Conservation (phyloP, 1,140 invertebrate species). For the Radopholus similis region DNA sequence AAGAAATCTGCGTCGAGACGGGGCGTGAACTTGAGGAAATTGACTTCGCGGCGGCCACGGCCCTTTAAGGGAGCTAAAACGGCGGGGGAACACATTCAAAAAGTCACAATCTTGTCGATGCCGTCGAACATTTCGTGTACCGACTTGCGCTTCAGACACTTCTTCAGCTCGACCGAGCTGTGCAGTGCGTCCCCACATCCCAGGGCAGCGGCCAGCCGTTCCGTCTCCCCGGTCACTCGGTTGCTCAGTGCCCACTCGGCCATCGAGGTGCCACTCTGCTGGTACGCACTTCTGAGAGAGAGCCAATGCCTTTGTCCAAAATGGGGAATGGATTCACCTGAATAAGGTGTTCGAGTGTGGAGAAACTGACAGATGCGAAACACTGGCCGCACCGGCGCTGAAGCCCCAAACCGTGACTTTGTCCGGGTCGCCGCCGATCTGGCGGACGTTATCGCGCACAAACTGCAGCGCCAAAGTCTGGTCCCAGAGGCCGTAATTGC, state of each 20-base stretch:
- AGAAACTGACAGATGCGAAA: conserved; percentile 9
- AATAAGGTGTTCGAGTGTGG: conserved; percentile 12
- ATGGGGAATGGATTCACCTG: conserved; percentile 13
- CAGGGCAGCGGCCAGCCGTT: conserved; percentile 29
- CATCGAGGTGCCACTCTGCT: conserved; percentile 31
- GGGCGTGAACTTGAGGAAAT: conserved; percentile 12
- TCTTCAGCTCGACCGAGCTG: conserved; percentile 21
- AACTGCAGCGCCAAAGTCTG: conserved; percentile 57
- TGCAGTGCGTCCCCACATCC: conserved; percentile 6
- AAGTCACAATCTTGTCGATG: conserved; percentile 13
- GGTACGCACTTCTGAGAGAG: conserved; percentile 35
- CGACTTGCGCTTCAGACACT: conserved; percentile 25
- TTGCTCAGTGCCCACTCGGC: conserved; percentile 24
- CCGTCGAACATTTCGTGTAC: conserved; percentile 25
- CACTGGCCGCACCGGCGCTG: conserved; percentile 30
- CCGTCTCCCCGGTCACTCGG: conserved; percentile 11
- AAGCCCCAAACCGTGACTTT: conserved; percentile 32
- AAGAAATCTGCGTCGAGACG: conserved; percentile 38
- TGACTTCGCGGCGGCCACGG: neutral
- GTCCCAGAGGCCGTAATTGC: conserved; percentile 61
- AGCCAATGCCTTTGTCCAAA: too few species aligned
- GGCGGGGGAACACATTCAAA: neutral
- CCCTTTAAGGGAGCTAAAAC: neutral
- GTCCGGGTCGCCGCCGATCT: conserved; percentile 65
- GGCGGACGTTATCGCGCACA: conserved; percentile 61